Evolutionary conservation across 2,113 vertebrate species (phyloP).

Genomic region (Erythrolamprus reginae): DNA sequence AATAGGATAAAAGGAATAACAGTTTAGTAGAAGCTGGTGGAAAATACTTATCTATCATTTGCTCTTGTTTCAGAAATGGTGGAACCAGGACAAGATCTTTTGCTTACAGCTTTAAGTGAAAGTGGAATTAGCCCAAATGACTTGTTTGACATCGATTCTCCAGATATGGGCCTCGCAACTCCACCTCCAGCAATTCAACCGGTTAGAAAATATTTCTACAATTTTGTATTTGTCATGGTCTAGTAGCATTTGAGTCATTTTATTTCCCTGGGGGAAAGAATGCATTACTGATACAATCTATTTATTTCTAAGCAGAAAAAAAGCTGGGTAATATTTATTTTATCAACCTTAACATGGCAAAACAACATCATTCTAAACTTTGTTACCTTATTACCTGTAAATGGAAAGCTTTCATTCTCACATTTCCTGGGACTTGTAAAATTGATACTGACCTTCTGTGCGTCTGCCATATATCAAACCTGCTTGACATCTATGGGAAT

Average conservation of each 20-base stretch:
- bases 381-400: not conserved
- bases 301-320: not conserved
- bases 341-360: not conserved
- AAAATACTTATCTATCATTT: conserved; percentile 15
- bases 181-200: conserved; percentile 78
- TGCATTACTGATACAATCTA: no score
- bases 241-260: not conserved
- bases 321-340: not conserved
- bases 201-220: conserved; percentile 65
- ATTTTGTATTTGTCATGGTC: not conserved
- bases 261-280: not conserved
- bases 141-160: conserved; percentile 88
- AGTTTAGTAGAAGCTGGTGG: not conserved
- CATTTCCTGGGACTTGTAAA: not conserved
- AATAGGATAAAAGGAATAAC: fast-evolving
- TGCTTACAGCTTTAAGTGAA: conserved; percentile 97
- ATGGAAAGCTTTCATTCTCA: not conserved
- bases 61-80: conserved; percentile 77
- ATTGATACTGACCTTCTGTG: not conserved
- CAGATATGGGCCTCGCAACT: conserved; percentile 74
- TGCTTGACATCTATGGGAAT: not conserved
- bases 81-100: conserved; percentile 98
- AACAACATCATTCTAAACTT: not conserved
- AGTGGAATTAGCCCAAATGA: conserved; percentile 98
- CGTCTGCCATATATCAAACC: not conserved